Conservation (phyloP, 1,140 invertebrate genomes). For the Pachyrhynchus sulphureomaculatus region DNA sequence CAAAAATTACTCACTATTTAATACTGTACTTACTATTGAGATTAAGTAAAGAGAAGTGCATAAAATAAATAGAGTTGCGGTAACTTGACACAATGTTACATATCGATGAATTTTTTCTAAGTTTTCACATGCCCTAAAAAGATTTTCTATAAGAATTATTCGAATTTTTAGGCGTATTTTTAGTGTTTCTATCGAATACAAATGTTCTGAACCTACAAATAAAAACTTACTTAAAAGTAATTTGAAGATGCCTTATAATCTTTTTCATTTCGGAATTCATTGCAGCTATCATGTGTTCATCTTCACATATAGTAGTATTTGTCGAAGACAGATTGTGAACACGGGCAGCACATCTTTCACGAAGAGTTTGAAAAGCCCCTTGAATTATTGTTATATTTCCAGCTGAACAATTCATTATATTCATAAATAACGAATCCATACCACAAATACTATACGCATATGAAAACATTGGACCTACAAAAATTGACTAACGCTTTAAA, state of each 20-base stretch:
- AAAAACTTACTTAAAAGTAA: constrained; percentile 34
- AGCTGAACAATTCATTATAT: constrained; percentile 44
- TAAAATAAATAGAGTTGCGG: constrained; percentile 44
- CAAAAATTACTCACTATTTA: no score
- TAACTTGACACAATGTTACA: constrained; percentile 43
- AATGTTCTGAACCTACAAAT: no score
- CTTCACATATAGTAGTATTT: constrained; percentile 21
- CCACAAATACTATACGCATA: constrained; percentile 46
- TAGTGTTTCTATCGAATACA: no score
- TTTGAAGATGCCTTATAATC: constrained; percentile 43
- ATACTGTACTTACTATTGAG: constrained; percentile 41
- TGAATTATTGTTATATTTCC: constrained; percentile 42
- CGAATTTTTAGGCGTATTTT: no score
- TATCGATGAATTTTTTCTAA: constrained; percentile 39
- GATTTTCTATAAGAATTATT: no score
- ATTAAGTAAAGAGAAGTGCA: constrained; percentile 46
- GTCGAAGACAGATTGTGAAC: neutral
- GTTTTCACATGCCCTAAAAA: constrained; percentile 32
- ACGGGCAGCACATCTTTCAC: constrained; percentile 26
- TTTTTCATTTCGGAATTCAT: constrained; percentile 42
- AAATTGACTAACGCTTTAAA: no score
- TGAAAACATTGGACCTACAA: constrained; percentile 41
- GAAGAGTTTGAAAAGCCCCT: constrained; percentile 42
- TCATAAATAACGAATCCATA: constrained; percentile 47
- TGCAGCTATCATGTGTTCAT: constrained; percentile 14